phyloP scores from a whole-genome alignment of 2,113 vertebrate genomes.

The Apaloderma vittatum region DNA sequence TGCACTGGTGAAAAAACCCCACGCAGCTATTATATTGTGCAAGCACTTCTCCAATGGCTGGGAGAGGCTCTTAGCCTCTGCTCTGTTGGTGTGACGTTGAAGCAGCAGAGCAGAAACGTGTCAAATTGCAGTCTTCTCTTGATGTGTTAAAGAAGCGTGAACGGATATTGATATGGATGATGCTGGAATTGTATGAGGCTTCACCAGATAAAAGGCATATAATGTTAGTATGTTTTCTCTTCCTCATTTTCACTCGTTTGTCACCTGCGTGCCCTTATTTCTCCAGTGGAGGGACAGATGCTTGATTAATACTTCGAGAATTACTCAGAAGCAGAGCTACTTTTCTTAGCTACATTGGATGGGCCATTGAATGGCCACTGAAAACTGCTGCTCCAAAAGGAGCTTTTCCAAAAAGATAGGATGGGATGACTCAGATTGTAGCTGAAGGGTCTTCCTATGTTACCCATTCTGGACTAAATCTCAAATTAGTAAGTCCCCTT shows the following conservation, averaged over 20 bases:
- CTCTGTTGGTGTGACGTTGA: neutral
- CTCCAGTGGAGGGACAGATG: neutral
- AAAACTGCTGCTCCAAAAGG: neutral
- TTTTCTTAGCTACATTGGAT: neutral
- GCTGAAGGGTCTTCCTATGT: neutral
- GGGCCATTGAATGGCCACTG: neutral
- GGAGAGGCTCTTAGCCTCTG: neutral
- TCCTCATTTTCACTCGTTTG: neutral
- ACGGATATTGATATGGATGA: neutral
- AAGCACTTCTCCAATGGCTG: neutral
- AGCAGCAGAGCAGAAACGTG: neutral
- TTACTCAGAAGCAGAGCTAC: neutral
- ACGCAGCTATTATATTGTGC: neutral
- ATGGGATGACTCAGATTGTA: neutral
- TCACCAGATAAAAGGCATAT: neutral
- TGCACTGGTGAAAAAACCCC: neutral
- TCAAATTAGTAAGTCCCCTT: accelerated
- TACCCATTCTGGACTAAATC: neutral
- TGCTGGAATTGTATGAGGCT: neutral
- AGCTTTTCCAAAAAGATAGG: neutral
- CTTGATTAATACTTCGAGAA: neutral
- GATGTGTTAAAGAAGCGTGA: neutral
- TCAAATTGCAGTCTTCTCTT: neutral
- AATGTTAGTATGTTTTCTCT: neutral
- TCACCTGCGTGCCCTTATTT: neutral